A percentile compares a stretch with the other conserved stretches of the same genome.
These are phyloP conservation scores for Onychorhynchus coronatus DNA, from an alignment of 2,113 vertebrate species.

Conservation along the genomic window DNA sequence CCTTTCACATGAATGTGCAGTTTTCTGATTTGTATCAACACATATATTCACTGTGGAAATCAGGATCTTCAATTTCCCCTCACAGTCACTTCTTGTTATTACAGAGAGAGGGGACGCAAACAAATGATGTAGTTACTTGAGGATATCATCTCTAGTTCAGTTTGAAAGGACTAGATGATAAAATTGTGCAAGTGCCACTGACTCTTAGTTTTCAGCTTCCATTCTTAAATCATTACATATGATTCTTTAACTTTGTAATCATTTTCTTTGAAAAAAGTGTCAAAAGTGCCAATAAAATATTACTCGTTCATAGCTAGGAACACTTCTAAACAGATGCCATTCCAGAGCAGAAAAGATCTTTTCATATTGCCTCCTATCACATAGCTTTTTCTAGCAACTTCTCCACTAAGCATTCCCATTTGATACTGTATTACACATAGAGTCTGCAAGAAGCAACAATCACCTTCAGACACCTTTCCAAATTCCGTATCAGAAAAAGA, in stretches of 20 bases:
- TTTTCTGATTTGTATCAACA: not conserved
- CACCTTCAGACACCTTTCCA: not conserved
- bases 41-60: not conserved
- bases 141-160: not conserved
- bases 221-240: not conserved
- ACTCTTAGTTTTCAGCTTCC: not conserved
- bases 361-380: not conserved
- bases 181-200: not conserved
- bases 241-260: not conserved
- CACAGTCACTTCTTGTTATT: not conserved
- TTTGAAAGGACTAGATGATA: not conserved
- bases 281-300: too few relatives aligned
- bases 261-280: not conserved
- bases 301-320: not conserved
- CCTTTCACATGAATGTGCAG: not conserved
- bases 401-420: not conserved
- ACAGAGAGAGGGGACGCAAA: not conserved
- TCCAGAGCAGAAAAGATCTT: not conserved
- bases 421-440: too few relatives aligned
- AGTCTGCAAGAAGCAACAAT: not conserved
- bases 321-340: not conserved
- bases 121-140: not conserved
- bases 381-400: not conserved
- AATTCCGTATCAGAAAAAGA: not conserved
- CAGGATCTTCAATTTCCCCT: not conserved